phyloP scores from a whole-genome alignment of 2,888 invertebrate genomes.

The Conomelus anceps region DNA sequence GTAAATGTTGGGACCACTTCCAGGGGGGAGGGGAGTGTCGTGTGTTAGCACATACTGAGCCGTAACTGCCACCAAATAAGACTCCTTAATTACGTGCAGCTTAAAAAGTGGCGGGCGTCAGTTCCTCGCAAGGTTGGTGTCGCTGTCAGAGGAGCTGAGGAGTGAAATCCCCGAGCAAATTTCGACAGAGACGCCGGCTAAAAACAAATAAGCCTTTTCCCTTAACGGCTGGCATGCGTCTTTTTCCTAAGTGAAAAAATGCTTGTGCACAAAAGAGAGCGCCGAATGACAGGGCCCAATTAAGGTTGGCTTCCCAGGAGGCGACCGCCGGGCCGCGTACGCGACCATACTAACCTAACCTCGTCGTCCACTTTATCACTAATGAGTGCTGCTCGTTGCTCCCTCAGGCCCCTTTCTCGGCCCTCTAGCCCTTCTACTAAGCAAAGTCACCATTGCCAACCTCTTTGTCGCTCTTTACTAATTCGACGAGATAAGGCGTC shows the following conservation, averaged over 20 bases:
- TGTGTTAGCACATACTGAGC: not conserved
- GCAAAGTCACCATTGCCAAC: not conserved
- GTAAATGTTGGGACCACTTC: not conserved
- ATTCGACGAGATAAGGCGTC: not conserved
- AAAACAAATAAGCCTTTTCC: constrained; percentile 12
- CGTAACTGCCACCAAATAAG: not conserved
- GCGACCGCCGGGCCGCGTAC: not conserved
- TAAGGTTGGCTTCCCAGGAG: constrained; percentile 1
- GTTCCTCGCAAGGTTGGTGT: not conserved
- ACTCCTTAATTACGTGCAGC: constrained; percentile 7
- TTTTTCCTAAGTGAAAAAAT: constrained; percentile 6
- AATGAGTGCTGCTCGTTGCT: not conserved
- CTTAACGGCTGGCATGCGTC: not conserved
- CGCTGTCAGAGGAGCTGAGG: not conserved
- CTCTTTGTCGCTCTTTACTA: not conserved
- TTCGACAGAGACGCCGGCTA: not conserved
- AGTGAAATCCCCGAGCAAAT: constrained; percentile 4
- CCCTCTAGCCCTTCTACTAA: too few relatives aligned
- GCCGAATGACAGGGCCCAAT: constrained; percentile 1
- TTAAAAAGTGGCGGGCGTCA: not conserved
- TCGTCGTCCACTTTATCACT: too few relatives aligned
- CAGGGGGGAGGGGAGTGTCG: not conserved
- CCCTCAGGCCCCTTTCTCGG: not conserved
- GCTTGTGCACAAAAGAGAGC: not conserved
- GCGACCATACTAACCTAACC: not conserved